Evolutionary conservation across 2,888 invertebrate genomes (phyloP), one percentile per base, ranked within the genome.

Genomic region (Magallana nippona): DNA sequence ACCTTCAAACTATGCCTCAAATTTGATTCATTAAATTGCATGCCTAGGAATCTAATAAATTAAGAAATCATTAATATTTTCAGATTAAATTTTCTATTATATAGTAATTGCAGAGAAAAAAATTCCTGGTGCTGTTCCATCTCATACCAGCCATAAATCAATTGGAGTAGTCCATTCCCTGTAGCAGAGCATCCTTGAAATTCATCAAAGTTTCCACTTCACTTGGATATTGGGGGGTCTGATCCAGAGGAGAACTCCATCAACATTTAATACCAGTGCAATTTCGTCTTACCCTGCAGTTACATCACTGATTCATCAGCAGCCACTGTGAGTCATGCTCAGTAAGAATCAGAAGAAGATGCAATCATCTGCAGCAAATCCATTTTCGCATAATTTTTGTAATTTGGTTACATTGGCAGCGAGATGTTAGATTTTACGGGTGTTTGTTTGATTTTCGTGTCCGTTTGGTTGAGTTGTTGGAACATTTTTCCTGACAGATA

Each of bases 311-410:
- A 71, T 27, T 71, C 71, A 71, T 27, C 71, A 22, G 2, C 71
- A 71, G 71, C 71, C 2, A 11, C 71, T 5, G 8, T 71, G 71
- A 71, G 27, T 71, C 71, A 71, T 27, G 71, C 27, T 15, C 60
- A 5, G n/a, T n/a, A 32, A 22, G 44, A 8, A 44, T 44, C 44
- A 44, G 27, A 71, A 32, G 71, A 71, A 71, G 71, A 71, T 71
- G 71, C 71, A 71, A 71, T 71, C 71, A 27, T 71, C 71, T 71
- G 71, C 71, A 27, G 27, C 71, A 71, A 71, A 71, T 71, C 27
- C 71, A 71, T 71, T 71, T 71, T 32, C 71, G 32, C 71, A 71
- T 71, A 22, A 71, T 71, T 27, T 71, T 22, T 71, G 71, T 71
- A 71, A 71, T 71, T 71, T 71, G 27, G 71, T 71, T 71, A 71